Percentiles rank a stretch among this genome's conserved stretches.
phyloP scores from a whole-genome alignment of 2,888 invertebrate species.

The Eucriotettix oculatus region DNA sequence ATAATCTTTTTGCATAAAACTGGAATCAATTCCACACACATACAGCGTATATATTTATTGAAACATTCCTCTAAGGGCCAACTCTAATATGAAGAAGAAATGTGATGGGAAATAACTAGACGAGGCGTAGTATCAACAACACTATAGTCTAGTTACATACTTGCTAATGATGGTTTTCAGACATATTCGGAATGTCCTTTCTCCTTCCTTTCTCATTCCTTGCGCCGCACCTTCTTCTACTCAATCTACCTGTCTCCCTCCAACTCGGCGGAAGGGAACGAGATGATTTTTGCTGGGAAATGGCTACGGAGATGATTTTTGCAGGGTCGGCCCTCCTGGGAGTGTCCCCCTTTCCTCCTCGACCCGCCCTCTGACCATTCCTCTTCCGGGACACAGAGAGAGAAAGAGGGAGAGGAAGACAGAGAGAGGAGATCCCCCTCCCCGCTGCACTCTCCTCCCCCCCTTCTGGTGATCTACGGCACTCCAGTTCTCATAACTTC shows the following conservation, averaged over 20 bases:
- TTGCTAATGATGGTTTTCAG: too few relatives aligned
- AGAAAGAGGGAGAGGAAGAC: background rate
- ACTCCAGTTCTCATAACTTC: constrained; percentile 30
- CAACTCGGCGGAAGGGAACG: constrained; percentile 9
- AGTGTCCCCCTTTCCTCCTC: constrained; percentile 6
- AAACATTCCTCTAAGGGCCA: too few relatives aligned
- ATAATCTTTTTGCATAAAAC: too few relatives aligned
- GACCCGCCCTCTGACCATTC: constrained; percentile 8
- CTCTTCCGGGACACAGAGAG: constrained; percentile 5
- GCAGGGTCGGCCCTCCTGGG: constrained; percentile 12
- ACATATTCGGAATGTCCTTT: too few relatives aligned
- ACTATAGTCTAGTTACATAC: too few relatives aligned
- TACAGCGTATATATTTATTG: too few relatives aligned
- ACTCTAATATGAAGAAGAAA: too few relatives aligned
- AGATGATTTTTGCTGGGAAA: constrained; percentile 23
- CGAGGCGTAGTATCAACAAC: too few relatives aligned
- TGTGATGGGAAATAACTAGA: too few relatives aligned
- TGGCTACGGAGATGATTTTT: constrained; percentile 22
- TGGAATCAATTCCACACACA: too few relatives aligned
- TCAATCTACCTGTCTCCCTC: background rate
- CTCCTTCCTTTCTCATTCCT: too few relatives aligned
- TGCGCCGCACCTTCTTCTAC: background rate
- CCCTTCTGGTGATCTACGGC: constrained; percentile 28
- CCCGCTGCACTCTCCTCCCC: constrained; percentile 5
- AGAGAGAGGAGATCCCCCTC: constrained; percentile 1